phyloP scores from a whole-genome alignment of 2,113 vertebrate genomes.

The Hippoglossus stenolepis region DNA sequence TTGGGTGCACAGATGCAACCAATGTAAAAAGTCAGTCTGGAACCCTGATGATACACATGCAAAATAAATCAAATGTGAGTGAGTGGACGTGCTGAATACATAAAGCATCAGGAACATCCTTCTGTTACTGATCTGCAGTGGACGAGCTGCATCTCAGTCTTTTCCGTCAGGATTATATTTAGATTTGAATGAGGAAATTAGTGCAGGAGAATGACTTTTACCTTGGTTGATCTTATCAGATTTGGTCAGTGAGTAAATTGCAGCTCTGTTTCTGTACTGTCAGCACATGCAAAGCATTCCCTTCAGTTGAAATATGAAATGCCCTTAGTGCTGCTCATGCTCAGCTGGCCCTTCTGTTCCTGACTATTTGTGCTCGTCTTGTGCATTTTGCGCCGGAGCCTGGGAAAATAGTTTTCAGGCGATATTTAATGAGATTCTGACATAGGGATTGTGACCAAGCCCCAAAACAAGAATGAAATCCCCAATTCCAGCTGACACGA shows the following conservation, averaged over 20 bases:
- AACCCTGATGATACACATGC: conserved; percentile 1
- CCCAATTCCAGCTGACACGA: too few species aligned
- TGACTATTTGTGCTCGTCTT: too few species aligned
- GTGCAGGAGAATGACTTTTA: background rate
- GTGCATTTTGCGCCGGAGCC: too few species aligned
- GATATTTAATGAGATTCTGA: too few species aligned
- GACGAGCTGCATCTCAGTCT: conserved; percentile 17
- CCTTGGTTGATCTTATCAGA: conserved; percentile 9
- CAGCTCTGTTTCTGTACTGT: background rate
- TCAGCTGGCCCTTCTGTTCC: background rate
- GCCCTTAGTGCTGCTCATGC: background rate
- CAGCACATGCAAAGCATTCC: background rate
- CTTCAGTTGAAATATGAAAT: background rate
- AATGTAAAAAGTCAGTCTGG: too few species aligned
- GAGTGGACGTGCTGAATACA: conserved; percentile 37
- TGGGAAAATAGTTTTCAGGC: too few species aligned
- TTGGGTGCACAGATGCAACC: too few species aligned
- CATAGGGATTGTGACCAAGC: too few species aligned
- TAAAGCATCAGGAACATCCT: conserved; percentile 40
- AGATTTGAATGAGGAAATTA: conserved; percentile 2
- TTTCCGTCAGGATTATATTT: background rate
- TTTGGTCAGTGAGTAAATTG: background rate
- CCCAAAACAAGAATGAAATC: too few species aligned
- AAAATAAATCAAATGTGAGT: conserved; percentile 38
- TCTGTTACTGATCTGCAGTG: conserved; percentile 42